Evolutionary conservation across 1,140 invertebrate species (phyloP), one percentile per base, ranked within the genome.

Genomic region (Apis florea): DNA sequence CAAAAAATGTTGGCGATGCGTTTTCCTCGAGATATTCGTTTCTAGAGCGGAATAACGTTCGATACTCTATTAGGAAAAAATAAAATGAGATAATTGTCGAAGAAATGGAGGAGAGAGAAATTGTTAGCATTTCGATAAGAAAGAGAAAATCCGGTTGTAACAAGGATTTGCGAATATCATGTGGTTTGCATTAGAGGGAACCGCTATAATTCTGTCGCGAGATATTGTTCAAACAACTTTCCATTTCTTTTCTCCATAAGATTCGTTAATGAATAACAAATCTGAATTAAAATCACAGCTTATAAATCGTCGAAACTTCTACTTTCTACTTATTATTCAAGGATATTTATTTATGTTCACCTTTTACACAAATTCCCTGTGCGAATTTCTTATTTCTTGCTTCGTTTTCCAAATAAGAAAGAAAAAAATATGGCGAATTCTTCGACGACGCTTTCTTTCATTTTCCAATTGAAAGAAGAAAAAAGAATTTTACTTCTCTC

Each of bases 1-100:
- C 10, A 11, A 66, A 40, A 10, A 19, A 31, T 21, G 17, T 15
- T 31, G 15, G 51, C 24, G 17, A 53, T 54, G 31, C 17, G 17
- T 56, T 59, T 17, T 47, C 68, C 21, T 3, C 13, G 56, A 19
- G 82, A 51, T 49, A 56, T 67, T 73, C 58, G 53, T 84, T 71
- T 74, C 69, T 15, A 31, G 70, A n/a, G 19, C 9, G 51, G 51
- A 84, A 84, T 81, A 75, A 81, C 83, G 77, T 85, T 84, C 49
- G 59, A 75, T 40, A n/a, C 21, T 17, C 21, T 4, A 10, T 2
- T 1, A 3, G 63, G 2, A 66, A 64, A 53, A 70, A 63, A 80
- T 84, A 67, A 68, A 24, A 53, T 64, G 53, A 58, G 40, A 70
- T 6, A 56, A 74, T 63, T 11, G 12, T 26, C 11, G n/a, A 13